Percentiles rank a stretch among this genome's conserved stretches.
phyloP scores from a whole-genome alignment of 2,113 vertebrate species.

The Anseranas semipalmata region DNA sequence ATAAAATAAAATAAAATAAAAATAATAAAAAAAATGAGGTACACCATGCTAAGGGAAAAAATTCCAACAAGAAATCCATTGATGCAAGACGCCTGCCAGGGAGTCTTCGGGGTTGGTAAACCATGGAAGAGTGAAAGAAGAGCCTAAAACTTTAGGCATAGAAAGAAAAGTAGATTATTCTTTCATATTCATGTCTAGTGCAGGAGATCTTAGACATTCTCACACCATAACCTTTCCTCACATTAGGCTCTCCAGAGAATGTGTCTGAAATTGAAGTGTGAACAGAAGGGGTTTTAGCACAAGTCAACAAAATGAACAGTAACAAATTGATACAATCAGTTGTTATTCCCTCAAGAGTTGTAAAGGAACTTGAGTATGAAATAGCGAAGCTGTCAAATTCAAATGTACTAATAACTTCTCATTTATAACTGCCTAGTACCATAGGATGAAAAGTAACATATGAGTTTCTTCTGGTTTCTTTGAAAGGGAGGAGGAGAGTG shows the following conservation, averaged over 20 bases:
- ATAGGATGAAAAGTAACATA: neutral
- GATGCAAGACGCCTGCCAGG: neutral
- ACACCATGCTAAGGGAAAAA: neutral
- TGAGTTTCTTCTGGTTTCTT: neutral
- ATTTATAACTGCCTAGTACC: neutral
- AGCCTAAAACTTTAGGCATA: neutral
- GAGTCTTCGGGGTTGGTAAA: neutral
- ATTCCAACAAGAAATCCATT: neutral
- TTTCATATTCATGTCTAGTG: neutral
- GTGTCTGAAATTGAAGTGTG: neutral
- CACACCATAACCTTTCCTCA: neutral
- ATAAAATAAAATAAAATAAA: neutral
- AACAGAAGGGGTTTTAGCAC: neutral
- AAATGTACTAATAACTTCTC: neutral
- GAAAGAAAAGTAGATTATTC: neutral
- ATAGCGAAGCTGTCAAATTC: neutral
- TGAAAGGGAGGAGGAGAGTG: neutral
- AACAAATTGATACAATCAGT: neutral
- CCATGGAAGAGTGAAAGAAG: neutral
- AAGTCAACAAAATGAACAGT: neutral
- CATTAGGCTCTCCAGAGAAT: neutral
- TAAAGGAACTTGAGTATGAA: neutral
- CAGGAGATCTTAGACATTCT: neutral
- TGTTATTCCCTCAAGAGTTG: neutral
- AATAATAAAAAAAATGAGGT: neutral